These are phyloP conservation scores for Caranx melampygus DNA, from an alignment of 2,113 vertebrate genomes.

Conservation along the genomic window DNA sequence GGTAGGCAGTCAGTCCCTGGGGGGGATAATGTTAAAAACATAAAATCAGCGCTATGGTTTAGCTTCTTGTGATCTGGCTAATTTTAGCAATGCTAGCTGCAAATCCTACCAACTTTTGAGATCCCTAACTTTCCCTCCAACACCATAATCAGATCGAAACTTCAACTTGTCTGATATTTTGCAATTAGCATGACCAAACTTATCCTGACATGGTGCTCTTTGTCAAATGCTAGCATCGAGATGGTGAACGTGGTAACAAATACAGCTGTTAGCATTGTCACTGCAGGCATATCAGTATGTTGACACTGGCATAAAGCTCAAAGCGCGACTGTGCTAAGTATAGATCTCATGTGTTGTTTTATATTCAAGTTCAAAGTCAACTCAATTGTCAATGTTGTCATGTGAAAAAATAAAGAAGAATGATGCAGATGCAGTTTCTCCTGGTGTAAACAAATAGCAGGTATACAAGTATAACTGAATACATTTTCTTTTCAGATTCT, in stretches of 20 bases:
- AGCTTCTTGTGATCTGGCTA: background rate
- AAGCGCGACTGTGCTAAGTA: background rate
- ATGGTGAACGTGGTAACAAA: background rate
- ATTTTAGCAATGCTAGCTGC: background rate
- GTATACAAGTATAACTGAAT: too few species aligned
- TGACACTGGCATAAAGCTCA: background rate
- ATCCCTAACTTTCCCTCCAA: background rate
- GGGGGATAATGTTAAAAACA: background rate
- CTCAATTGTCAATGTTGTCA: too few species aligned
- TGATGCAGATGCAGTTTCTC: too few species aligned
- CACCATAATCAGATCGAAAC: background rate
- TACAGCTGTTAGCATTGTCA: background rate
- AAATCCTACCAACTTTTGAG: background rate
- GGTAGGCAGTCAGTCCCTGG: slow-evolving; percentile 94
- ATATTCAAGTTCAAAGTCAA: too few species aligned
- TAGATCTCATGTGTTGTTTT: background rate
- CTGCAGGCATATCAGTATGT: background rate
- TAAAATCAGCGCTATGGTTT: background rate
- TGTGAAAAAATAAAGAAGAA: too few species aligned
- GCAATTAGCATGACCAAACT: background rate
- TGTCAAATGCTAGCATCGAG: background rate
- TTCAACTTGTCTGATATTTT: background rate
- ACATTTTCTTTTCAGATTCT: background rate
- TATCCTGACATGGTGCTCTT: background rate
- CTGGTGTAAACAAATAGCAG: too few species aligned